phyloP scores from a whole-genome alignment of 37 sponge, comb jelly and placozoan species.

The Chondrosia reniformis region DNA sequence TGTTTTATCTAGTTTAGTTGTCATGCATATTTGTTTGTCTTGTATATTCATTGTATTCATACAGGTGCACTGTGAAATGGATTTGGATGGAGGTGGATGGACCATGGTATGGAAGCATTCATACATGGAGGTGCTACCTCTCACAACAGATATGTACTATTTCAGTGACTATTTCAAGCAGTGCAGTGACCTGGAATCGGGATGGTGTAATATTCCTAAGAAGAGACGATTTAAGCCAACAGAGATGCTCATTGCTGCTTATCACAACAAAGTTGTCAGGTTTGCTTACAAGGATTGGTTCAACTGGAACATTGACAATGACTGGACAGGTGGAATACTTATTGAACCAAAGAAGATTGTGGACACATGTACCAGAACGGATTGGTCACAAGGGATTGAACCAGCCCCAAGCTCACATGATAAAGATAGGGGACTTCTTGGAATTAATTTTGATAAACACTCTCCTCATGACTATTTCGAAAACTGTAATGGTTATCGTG shows the following conservation, averaged over 20 bases:
- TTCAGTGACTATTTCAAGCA: neutral
- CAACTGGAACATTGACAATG: slow-evolving; percentile 20
- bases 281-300: slow-evolving; percentile 25
- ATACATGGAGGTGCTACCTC: slow-evolving; percentile 11
- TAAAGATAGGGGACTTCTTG: neutral
- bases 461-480: neutral
- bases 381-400: neutral
- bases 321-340: slow-evolving; percentile 15
- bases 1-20: no score
- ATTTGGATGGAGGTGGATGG: slow-evolving; percentile 19
- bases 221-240: slow-evolving; percentile 14
- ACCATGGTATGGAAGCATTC: slow-evolving; percentile 27
- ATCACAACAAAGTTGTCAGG: neutral
- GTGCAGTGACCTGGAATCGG: neutral
- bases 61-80: slow-evolving; percentile 17
- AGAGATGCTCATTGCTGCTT: slow-evolving; percentile 14
- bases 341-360: slow-evolving; percentile 10
- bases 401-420: slow-evolving; percentile 8
- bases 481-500: neutral
- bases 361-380: neutral
- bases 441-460: slow-evolving; percentile 4
- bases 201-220: slow-evolving; percentile 12
- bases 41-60: no score
- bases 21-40: no score
- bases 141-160: slow-evolving; percentile 1